Evolutionary conservation across 1,140 invertebrate species (phyloP), one percentile per base, ranked within the genome.

Genomic region (Philotrypesis tridentata): DNA sequence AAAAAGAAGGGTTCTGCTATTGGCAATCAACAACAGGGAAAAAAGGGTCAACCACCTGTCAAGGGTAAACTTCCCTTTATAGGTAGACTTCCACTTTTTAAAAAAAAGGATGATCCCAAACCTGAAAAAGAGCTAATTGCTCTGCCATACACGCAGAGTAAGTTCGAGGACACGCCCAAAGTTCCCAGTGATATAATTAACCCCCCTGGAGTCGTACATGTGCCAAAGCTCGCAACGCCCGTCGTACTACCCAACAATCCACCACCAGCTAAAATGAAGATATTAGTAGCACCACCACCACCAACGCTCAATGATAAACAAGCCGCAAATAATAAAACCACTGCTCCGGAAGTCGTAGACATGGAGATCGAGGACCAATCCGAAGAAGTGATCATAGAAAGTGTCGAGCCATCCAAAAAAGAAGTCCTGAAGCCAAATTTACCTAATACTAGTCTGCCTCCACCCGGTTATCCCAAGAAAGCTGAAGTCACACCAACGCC

Each of bases 21-120:
- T 23, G 17, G 17, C 23, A 7, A 80, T 67, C 2, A 29, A 25
- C 67, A 1, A 25, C 67, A 1, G 21, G 61, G 27, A 91, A 91
- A 31, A 21, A 91, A 91, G 70, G 80, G 12, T 23, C 86, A 0
- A 33, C 83, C 85, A 8, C 82, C 85, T 4, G 80, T 87, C 0
- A 92, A 91, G 63, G 90, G 94, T n/a, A 95, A 95, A 85, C 84
- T 95, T 43, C 94, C 94, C 0, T 95, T 95, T 80, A 95, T 95
- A 71, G 95, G 95, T 1, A 90, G 94, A 84, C 93, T 95, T 90
- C 95, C 95, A 2, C 87, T 95, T 55, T 94, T 95, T 72, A 95
- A 95, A 83, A 95, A 95, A 73, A 93, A 94, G 80, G 92, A 93
- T 60, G 92, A 93, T 43, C 88, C 89, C 5, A 29, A 88, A 23